phyloP scores from a whole-genome alignment of 2,113 vertebrate genomes.

The Antechinus stuartii region DNA sequence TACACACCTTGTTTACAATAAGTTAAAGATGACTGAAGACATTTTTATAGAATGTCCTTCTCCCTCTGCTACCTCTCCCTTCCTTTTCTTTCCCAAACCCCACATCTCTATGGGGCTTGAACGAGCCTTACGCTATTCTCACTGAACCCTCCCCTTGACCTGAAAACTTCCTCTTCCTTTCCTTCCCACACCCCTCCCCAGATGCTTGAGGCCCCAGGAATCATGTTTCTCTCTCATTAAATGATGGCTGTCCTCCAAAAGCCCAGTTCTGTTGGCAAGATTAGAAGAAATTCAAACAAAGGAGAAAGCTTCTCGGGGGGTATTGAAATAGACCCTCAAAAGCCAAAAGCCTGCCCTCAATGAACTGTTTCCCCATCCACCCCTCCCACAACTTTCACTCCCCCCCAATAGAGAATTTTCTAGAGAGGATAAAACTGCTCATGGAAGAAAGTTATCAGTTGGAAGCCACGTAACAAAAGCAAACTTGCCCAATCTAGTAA shows the following conservation, averaged over 20 bases:
- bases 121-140: neutral
- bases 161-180: neutral
- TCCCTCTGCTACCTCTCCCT: neutral
- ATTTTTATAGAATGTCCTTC: slow-evolving; percentile 16
- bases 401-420: slow-evolving; percentile 12
- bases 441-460: neutral
- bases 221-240: neutral
- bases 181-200: neutral
- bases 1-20: neutral
- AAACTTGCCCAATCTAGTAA: neutral
- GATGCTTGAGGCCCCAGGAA: neutral
- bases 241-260: neutral
- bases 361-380: neutral
- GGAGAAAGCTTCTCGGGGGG: neutral
- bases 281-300: neutral
- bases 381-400: neutral
- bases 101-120: neutral
- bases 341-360: slow-evolving; percentile 4
- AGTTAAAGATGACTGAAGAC: neutral
- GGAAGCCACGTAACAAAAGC: neutral
- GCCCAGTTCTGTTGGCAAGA: neutral
- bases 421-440: neutral
- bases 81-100: neutral
- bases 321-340: slow-evolving; percentile 12
- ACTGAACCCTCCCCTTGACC: neutral